phyloP scores from a whole-genome alignment of 2,888 invertebrate species.

The Hyles lineata region DNA sequence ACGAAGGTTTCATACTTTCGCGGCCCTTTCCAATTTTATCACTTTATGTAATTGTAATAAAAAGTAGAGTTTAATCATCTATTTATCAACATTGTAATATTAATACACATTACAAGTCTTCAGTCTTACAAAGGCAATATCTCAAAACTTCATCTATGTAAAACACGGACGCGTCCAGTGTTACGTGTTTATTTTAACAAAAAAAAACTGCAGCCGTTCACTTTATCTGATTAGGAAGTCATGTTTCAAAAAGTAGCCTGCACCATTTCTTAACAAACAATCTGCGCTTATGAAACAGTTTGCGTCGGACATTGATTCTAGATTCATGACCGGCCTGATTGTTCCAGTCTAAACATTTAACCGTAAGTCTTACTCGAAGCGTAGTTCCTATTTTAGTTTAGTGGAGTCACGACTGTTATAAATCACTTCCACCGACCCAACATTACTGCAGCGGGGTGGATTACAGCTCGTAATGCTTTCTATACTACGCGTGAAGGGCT shows the following conservation, averaged over 20 bases:
- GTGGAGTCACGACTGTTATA: conserved; percentile 13
- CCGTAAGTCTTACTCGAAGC: conserved; percentile 21
- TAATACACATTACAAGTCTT: background rate
- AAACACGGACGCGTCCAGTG: conserved; percentile 13
- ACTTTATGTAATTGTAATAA: background rate
- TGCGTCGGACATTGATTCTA: conserved; percentile 8
- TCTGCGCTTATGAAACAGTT: conserved; percentile 17
- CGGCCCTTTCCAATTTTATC: too few relatives aligned
- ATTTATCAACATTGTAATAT: background rate
- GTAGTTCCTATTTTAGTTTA: conserved; percentile 21
- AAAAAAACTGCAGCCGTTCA: conserved; percentile 10
- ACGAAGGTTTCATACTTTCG: background rate
- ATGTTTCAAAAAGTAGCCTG: conserved; percentile 13
- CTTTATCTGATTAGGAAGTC: conserved; percentile 27
- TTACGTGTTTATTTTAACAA: conserved; percentile 5
- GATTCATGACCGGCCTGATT: conserved; percentile 18
- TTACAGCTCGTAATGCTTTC: conserved; percentile 3
- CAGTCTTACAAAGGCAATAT: background rate
- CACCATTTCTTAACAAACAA: conserved; percentile 9
- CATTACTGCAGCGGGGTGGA: background rate
- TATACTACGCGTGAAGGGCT: conserved; percentile 1
- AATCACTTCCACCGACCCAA: conserved; percentile 1
- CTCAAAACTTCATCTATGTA: conserved; percentile 3
- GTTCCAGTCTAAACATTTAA: conserved; percentile 8
- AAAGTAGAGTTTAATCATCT: background rate